These are phyloP conservation scores for Fabriciana adippe DNA, from an alignment of 2,888 invertebrate species.

Conservation along the genomic window DNA sequence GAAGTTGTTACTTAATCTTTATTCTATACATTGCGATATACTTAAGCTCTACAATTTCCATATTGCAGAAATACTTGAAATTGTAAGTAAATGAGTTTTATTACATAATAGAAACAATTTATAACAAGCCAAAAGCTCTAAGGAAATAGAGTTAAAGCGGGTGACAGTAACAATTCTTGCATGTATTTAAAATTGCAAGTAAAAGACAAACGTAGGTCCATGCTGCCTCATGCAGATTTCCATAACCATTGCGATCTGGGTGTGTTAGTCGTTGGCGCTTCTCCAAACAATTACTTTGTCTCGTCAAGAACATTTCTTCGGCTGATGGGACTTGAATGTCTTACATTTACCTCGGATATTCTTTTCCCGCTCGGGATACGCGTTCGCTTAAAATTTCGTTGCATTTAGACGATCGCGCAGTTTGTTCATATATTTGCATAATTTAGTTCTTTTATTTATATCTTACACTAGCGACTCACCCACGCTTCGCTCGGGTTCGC, in stretches of 20 bases:
- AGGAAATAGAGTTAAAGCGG: too few relatives aligned
- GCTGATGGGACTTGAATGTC: constrained; percentile 64
- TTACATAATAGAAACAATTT: too few relatives aligned
- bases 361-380: constrained; percentile 16
- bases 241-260: constrained; percentile 45
- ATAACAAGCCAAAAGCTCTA: too few relatives aligned
- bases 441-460: background rate
- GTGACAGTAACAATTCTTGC: background rate
- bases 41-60: too few relatives aligned
- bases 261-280: constrained; percentile 53
- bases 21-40: too few relatives aligned
- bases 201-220: constrained; percentile 46
- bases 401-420: constrained; percentile 3
- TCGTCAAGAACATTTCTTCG: constrained; percentile 69
- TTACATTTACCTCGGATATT: constrained; percentile 40
- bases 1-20: too few relatives aligned
- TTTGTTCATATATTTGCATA: constrained; percentile 9
- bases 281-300: constrained; percentile 77
- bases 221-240: constrained; percentile 61
- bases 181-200: constrained; percentile 41
- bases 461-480: too few relatives aligned
- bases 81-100: too few relatives aligned
- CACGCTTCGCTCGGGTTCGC: too few relatives aligned
- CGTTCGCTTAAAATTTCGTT: constrained; percentile 22
- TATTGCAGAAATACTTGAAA: too few relatives aligned